Conservation (phyloP, 2,888 invertebrate species). For the Epinotia demarniana region DNA sequence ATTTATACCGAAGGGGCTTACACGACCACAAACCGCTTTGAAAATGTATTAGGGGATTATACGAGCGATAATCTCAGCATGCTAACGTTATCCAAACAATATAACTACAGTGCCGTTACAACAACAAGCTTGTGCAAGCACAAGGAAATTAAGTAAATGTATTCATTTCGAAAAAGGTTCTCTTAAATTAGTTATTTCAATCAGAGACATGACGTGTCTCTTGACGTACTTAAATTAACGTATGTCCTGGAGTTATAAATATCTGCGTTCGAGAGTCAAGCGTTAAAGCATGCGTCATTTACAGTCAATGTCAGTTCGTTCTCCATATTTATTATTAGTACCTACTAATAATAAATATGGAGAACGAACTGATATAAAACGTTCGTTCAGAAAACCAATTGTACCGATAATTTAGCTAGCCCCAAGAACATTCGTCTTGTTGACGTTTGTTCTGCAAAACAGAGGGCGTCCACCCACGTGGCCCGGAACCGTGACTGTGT, state of each 20-base stretch:
- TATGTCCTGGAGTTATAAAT: slow-evolving; percentile 26
- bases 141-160: background rate
- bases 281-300: slow-evolving; percentile 15
- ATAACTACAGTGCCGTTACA: background rate
- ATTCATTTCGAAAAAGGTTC: background rate
- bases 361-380: too few relatives aligned
- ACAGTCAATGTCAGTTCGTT: slow-evolving; percentile 15
- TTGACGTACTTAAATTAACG: slow-evolving; percentile 26
- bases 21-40: slow-evolving; percentile 44
- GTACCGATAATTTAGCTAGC: background rate
- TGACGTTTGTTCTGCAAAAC: slow-evolving; percentile 58
- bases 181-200: slow-evolving; percentile 27
- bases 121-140: background rate
- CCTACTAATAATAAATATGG: too few relatives aligned
- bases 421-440: slow-evolving; percentile 52
- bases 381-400: slow-evolving; percentile 9
- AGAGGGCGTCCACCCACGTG: slow-evolving; percentile 65
- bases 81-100: slow-evolving; percentile 42
- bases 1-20: slow-evolving; percentile 60
- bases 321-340: slow-evolving; percentile 5
- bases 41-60: slow-evolving; percentile 45
- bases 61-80: slow-evolving; percentile 42
- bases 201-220: slow-evolving; percentile 16
- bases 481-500: slow-evolving; percentile 59
- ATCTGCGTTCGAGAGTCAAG: slow-evolving; percentile 22